A percentile compares a stretch with the other conserved stretches of the same genome.
phyloP scores from a whole-genome alignment of 2,888 invertebrate genomes.

The Phalera bucephala region DNA sequence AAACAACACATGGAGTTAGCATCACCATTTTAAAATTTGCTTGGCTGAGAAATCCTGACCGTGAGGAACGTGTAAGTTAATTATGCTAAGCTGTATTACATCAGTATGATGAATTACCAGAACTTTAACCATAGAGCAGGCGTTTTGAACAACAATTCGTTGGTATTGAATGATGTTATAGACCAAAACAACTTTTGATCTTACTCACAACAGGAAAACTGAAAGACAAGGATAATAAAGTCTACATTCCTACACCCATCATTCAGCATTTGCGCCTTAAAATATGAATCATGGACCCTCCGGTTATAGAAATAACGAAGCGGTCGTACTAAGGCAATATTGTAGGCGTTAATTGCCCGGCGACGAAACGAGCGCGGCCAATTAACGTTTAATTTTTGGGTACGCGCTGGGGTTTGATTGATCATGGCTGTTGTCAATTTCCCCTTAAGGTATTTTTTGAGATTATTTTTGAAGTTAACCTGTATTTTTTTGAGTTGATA shows the following conservation, averaged over 20 bases:
- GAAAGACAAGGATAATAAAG: background rate
- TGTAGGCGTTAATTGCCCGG: conserved; percentile 10
- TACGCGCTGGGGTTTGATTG: conserved; percentile 6
- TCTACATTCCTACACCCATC: background rate
- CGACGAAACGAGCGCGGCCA: conserved; percentile 3
- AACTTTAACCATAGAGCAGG: too few relatives aligned
- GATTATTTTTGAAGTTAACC: too few relatives aligned
- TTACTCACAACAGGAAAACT: background rate
- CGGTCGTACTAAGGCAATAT: background rate
- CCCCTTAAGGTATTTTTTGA: background rate
- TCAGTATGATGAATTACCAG: too few relatives aligned
- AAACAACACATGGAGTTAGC: too few relatives aligned
- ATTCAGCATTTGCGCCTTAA: background rate
- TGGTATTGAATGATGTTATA: too few relatives aligned
- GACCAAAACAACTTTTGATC: too few relatives aligned
- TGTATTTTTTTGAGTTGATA: too few relatives aligned
- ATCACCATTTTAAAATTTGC: too few relatives aligned
- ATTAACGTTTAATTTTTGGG: conserved; percentile 5
- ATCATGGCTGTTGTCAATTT: conserved; percentile 5
- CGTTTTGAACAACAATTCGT: too few relatives aligned
- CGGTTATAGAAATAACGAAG: conserved; percentile 3
- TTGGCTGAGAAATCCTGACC: too few relatives aligned
- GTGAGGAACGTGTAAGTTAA: too few relatives aligned
- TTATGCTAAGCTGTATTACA: too few relatives aligned
- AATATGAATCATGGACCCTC: conserved; percentile 5